Evolutionary conservation across 1,140 invertebrate genomes (phyloP).

Genomic region (Bombus terrestris): DNA sequence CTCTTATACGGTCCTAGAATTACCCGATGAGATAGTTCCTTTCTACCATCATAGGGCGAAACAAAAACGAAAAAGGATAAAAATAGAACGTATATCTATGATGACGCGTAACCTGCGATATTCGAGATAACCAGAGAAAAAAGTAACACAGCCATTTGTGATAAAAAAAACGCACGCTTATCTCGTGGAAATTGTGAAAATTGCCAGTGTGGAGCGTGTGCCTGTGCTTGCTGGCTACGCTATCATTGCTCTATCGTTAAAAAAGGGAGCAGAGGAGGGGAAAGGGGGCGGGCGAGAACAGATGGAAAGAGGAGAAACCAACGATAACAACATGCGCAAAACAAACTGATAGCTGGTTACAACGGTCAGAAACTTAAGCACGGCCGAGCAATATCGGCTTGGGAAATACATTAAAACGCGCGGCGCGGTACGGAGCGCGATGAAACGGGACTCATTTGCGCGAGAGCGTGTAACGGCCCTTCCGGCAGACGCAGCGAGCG

Average conservation of each 20-base stretch:
- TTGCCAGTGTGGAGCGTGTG: background rate
- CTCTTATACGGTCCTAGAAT: background rate
- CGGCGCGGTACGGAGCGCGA: background rate
- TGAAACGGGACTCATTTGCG: constrained; percentile 39
- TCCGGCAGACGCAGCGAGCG: constrained; percentile 4
- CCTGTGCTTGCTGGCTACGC: background rate
- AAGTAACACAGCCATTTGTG: background rate
- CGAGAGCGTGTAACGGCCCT: constrained; percentile 27
- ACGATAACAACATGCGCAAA: constrained; percentile 30
- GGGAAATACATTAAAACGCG: background rate
- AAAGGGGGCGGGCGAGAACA: background rate
- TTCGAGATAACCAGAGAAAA: background rate
- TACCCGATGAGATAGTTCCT: constrained; percentile 8
- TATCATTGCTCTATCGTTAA: constrained; percentile 2
- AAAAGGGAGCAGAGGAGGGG: background rate
- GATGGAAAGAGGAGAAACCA: background rate
- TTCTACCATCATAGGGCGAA: background rate
- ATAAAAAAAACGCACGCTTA: background rate
- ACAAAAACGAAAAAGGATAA: background rate
- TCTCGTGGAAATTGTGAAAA: constrained; percentile 42
- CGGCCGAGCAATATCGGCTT: background rate
- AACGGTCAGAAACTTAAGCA: background rate
- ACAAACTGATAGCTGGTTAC: background rate
- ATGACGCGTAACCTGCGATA: background rate
- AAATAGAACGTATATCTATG: background rate